Evolutionary conservation across 2,113 vertebrate species (phyloP), one percentile per base, ranked within the genome.

Genomic region (Phoenicopterus ruber): DNA sequence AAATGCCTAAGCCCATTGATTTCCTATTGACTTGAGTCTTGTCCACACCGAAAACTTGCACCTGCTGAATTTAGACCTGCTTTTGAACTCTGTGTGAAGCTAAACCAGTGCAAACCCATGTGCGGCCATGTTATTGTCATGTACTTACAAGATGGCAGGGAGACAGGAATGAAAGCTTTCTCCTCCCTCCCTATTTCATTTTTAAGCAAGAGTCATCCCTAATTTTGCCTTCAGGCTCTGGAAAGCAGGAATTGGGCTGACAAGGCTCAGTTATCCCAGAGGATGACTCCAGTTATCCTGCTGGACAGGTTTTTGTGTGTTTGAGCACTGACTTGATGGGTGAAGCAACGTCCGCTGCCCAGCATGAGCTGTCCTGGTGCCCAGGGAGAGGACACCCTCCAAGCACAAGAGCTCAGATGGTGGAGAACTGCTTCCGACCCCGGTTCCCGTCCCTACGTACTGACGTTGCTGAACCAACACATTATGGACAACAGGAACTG

Each of bases 21-120:
- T 95, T 96, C 58, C 84, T 82, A 79, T 65, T 63, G 55, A 7
- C 61, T 21, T 57, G 61, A 89, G 66, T 57, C 52, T 82, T 94
- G 78, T 79, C 81, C 78, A 91, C 38, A 59, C 54, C 65, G 65
- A 84, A 94, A 93, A 76, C 47, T 50, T 79, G 31, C 42, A 89
- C 59, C 52, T 91, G 47, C 49, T 91, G 93, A 94, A 95, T 96
- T 92, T 87, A 89, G 95, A 94, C 82, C 38, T 86, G 65, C 69
- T 70, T 40, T 84, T 91, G 89, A 88, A 79, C 52, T 61, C 58
- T 59, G 28, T 13, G 5, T 62, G 80, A 86, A 65, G 40, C 36
- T 62, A 83, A 88, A 83, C 13, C 38, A 34, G 28, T 26, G 29
- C 72, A 90, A 54, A 59, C 13, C 32, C 8, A 18, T 17, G 59